Base-by-base conservation (phyloP, 1,140 invertebrate species). In the Drosophila truncata region DNA sequence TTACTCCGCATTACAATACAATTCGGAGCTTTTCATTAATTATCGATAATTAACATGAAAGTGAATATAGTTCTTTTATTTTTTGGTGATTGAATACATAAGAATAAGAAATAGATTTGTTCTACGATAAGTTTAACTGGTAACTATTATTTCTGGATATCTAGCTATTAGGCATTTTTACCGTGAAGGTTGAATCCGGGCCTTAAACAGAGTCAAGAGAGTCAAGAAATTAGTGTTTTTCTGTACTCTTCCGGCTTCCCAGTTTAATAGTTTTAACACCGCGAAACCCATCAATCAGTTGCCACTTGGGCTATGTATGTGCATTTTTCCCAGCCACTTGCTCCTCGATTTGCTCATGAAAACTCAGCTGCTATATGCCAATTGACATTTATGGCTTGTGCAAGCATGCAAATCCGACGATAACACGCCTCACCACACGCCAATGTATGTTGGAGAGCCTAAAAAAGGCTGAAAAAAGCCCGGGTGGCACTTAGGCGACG, bases 351-450 rank as follows among this genome's bases (percentile, higher is more conserved):
- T 58, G 35, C 58, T 46, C 27, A 31, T 50, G 35, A 57, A 54
- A 41, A 42, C 47, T 37, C 74, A 52, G 44, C 54, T 67, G 65
- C 63, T 61, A 58, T 52, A 61, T 61, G 60, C 76, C 84, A 87
- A 84, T 87, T 87, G 83, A 88, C 84, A 88, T 88, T 87, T 87
- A 87, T 90, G 83, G 80, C 65, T 80, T 87, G 84, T 87, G 84
- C 84, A 87, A 50, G 83, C 77, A 87, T 87, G 84, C 80, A 84
- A 71, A 73, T 63, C 67, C 78, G 69, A 58, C 77, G 84, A 87
- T 87, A 87, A 78, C 77, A 88, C 80, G 77, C 61, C 84, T 64
- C 80, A 83, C 84, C 82, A 74, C 78, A 72, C 65, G 44, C 67
- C 52, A 78, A 66, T 67, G 42, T 50, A 55, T 64, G 55, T 27